phyloP scores from a whole-genome alignment of 2,797 vertebrate genomes.

The Takifugu rubripes region DNA sequence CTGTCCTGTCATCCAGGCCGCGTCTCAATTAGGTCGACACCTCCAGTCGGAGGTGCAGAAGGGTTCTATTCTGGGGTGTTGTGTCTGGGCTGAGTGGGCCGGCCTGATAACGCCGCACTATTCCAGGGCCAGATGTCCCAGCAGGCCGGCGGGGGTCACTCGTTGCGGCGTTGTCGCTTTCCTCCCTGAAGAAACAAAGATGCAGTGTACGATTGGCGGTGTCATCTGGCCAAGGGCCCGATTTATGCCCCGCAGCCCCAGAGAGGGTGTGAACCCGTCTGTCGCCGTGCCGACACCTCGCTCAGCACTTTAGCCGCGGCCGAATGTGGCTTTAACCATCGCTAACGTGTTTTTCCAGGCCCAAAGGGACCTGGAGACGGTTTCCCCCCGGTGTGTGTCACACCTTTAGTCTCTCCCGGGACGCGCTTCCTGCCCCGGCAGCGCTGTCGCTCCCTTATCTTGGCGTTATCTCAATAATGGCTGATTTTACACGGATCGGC shows the following conservation, averaged over 20 bases:
- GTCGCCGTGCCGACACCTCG: no score
- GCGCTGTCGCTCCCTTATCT: no score
- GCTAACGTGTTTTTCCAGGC: no score
- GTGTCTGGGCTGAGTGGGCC: conserved; percentile 54
- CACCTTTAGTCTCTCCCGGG: conserved; percentile 19
- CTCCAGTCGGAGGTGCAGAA: conserved; percentile 49
- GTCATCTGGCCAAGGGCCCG: conserved; percentile 66
- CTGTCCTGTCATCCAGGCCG: background rate
- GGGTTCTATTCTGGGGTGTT: conserved; percentile 52
- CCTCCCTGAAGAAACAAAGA: conserved; percentile 69
- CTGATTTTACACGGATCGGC: conserved; percentile 29
- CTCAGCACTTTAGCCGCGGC: no score
- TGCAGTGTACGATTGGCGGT: conserved; percentile 68
- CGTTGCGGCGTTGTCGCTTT: conserved; percentile 51
- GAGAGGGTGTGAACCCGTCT: no score
- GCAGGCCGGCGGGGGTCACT: conserved; percentile 53
- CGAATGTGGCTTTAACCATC: no score
- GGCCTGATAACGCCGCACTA: conserved; percentile 56
- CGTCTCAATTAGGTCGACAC: conserved; percentile 33
- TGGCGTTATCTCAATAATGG: conserved; percentile 18
- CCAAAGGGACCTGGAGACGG: no score
- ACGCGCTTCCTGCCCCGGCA: conserved; percentile 3
- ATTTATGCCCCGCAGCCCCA: conserved; percentile 13
- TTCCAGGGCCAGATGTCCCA: conserved; percentile 69
- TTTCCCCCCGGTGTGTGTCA: background rate